Evolutionary conservation across 2,113 vertebrate genomes (phyloP).

Genomic region (Lontra canadensis): DNA sequence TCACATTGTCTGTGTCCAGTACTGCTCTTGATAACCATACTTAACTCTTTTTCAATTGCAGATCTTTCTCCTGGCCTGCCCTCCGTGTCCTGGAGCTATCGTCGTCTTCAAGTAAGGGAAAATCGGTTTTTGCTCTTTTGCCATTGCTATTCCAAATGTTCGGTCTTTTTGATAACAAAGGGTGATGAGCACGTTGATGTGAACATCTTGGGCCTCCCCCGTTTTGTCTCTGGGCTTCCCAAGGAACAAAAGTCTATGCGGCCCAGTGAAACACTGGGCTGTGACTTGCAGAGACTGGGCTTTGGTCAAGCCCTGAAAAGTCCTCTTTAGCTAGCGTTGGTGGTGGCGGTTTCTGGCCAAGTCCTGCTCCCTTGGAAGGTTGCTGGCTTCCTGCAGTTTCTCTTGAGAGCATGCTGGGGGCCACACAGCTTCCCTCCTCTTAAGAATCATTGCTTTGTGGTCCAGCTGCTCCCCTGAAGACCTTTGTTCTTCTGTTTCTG

Average conservation of each 20-base stretch:
- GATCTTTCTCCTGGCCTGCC: constrained; percentile 98
- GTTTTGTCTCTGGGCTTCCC: constrained; percentile 6
- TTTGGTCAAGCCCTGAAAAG: background rate
- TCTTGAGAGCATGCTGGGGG: background rate
- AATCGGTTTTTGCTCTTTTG: constrained; percentile 39
- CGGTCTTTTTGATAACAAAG: background rate
- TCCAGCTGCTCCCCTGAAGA: background rate
- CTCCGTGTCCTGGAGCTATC: constrained; percentile 91
- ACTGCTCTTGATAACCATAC: constrained; percentile 55
- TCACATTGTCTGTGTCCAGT: background rate
- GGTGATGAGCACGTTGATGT: background rate
- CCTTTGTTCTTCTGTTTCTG: background rate
- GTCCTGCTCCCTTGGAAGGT: background rate
- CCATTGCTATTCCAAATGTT: background rate
- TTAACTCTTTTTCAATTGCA: constrained; percentile 82
- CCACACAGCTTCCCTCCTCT: background rate
- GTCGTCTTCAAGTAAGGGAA: constrained; percentile 94
- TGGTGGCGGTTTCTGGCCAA: background rate
- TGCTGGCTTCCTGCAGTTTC: background rate
- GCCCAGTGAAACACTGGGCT: background rate
- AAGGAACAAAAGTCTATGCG: background rate
- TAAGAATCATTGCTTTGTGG: background rate
- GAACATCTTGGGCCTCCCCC: background rate
- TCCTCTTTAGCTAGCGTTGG: background rate
- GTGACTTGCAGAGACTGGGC: background rate